phyloP scores from a whole-genome alignment of 2,113 vertebrate species.

The Nothobranchius furzeri region DNA sequence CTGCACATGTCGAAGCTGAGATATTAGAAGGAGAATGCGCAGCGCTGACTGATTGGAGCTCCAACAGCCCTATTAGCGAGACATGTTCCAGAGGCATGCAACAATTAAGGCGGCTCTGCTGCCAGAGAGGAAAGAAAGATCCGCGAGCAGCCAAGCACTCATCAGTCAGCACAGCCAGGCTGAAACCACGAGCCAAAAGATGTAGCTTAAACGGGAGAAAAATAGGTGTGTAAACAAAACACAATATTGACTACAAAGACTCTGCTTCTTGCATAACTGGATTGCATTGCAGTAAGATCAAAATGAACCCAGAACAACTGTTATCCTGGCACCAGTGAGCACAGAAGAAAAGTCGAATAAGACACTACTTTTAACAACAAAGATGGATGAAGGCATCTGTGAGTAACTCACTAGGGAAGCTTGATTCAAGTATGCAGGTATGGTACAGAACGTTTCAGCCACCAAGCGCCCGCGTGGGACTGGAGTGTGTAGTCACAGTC shows the following conservation, averaged over 20 bases:
- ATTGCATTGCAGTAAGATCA: constrained; percentile 14
- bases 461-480: constrained; percentile 20
- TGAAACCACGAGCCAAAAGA: constrained; percentile 43
- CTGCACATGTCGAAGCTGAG: constrained; percentile 15
- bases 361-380: constrained; percentile 5
- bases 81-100: constrained; percentile 57
- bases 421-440: constrained; percentile 11
- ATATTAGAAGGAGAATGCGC: constrained; percentile 24
- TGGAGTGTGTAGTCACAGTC: constrained; percentile 13
- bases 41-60: constrained; percentile 38
- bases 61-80: constrained; percentile 53
- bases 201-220: constrained; percentile 29
- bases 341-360: background rate
- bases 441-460: background rate
- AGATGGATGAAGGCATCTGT: constrained; percentile 14
- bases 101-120: constrained; percentile 53
- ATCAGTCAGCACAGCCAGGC: constrained; percentile 50
- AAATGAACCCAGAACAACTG: background rate
- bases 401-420: constrained; percentile 19
- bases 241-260: constrained; percentile 17
- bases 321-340: constrained; percentile 5
- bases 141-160: constrained; percentile 47
- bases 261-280: constrained; percentile 19
- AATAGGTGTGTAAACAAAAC: constrained; percentile 25
- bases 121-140: constrained; percentile 54